Evolutionary conservation across 2,113 vertebrate genomes (phyloP).

Genomic region (Eolophus roseicapilla): DNA sequence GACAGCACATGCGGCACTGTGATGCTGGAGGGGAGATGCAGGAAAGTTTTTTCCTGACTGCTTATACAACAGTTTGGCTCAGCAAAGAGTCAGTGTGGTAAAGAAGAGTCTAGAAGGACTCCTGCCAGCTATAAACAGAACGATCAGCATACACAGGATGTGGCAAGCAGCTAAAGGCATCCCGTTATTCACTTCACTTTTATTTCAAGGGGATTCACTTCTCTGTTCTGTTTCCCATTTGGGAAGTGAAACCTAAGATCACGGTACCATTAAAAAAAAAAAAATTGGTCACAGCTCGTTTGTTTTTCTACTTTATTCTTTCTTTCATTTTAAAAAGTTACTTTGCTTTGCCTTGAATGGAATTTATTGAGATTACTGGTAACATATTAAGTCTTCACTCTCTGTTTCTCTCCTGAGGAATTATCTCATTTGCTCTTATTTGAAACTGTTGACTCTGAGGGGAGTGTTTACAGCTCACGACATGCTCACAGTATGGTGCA

Average conservation of each 20-base stretch:
- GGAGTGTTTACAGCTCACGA: not conserved
- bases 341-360: conserved; percentile 64
- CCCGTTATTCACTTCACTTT: conserved; percentile 80
- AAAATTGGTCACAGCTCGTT: conserved; percentile 70
- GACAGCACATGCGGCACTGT: accelerated
- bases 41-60: not conserved
- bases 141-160: conserved; percentile 75
- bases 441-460: conserved; percentile 21
- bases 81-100: conserved; percentile 65
- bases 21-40: not conserved
- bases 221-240: conserved; percentile 77
- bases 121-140: conserved; percentile 66
- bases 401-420: conserved; percentile 24
- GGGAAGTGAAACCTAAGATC: conserved; percentile 80
- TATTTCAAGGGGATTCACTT: conserved; percentile 81
- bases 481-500: not conserved
- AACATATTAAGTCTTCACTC: conserved; percentile 6
- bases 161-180: conserved; percentile 69
- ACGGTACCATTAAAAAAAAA: conserved; percentile 68
- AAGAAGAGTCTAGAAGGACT: conserved; percentile 56
- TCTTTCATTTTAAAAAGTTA: conserved; percentile 66
- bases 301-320: conserved; percentile 65
- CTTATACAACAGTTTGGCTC: not conserved
- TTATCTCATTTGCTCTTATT: conserved; percentile 41
- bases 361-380: conserved; percentile 48